These are phyloP conservation scores for Drosophila imparisetae DNA, from an alignment of 2,888 invertebrate species.

Conservation along the genomic window DNA sequence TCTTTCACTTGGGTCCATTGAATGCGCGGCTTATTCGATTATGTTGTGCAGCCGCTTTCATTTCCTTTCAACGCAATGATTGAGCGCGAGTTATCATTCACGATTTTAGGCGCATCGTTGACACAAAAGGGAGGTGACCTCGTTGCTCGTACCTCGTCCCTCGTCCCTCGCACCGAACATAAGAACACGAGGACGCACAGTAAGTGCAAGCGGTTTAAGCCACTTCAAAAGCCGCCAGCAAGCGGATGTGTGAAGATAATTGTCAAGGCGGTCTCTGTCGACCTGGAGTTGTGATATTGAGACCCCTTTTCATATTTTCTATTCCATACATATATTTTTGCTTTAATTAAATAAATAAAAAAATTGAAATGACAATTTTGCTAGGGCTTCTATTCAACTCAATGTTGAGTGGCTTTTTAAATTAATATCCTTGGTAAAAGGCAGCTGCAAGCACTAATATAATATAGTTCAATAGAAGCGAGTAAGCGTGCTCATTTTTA, in stretches of 20 bases:
- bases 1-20: slow-evolving; percentile 68
- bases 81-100: slow-evolving; percentile 77
- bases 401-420: slow-evolving; percentile 39
- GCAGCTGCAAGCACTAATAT: slow-evolving; percentile 16
- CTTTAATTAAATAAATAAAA: slow-evolving; percentile 57
- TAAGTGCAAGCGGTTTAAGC: slow-evolving; percentile 66
- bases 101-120: slow-evolving; percentile 66
- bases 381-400: slow-evolving; percentile 49
- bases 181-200: slow-evolving; percentile 20
- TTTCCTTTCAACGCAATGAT: slow-evolving; percentile 72
- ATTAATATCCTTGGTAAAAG: slow-evolving; percentile 20
- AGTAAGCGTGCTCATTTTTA: background rate
- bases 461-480: background rate
- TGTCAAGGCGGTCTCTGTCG: slow-evolving; percentile 57
- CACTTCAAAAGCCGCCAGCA: slow-evolving; percentile 33
- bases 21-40: slow-evolving; percentile 79
- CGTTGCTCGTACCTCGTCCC: background rate
- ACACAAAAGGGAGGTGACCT: slow-evolving; percentile 55
- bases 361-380: slow-evolving; percentile 46
- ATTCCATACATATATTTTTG: slow-evolving; percentile 33
- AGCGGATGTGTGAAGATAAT: slow-evolving; percentile 68
- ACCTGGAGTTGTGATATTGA: slow-evolving; percentile 32
- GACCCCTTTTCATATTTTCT: slow-evolving; percentile 46
- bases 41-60: slow-evolving; percentile 70
- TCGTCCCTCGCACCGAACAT: background rate